A percentile compares a stretch with the other conserved stretches of the same genome.
Evolutionary conservation across 1,140 invertebrate genomes (phyloP).

Genomic region (Apis florea): DNA sequence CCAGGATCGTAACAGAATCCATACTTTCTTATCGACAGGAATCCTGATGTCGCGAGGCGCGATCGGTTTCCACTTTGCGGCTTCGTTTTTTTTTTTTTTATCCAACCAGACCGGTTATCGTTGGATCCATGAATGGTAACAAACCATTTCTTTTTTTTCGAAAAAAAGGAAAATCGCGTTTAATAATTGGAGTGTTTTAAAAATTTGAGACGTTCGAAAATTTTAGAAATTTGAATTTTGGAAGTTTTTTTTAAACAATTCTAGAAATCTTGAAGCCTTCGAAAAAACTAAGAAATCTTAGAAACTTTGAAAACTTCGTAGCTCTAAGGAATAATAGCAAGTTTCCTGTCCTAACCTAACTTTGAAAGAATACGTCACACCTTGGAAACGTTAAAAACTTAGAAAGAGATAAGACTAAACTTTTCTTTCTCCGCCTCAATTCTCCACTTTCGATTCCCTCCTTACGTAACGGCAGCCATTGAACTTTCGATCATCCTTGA

Average conservation of each 20-base stretch:
- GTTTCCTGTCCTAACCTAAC: too few species aligned
- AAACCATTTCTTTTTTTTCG: neutral
- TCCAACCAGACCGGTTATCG: neutral
- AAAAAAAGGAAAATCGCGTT: too few species aligned
- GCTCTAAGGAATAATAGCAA: too few species aligned
- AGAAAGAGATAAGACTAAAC: too few species aligned
- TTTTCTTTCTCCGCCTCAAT: too few species aligned
- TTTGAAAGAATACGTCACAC: too few species aligned
- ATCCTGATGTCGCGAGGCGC: neutral
- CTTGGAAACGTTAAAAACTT: too few species aligned
- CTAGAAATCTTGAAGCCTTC: too few species aligned
- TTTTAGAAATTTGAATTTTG: too few species aligned
- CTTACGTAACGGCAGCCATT: neutral
- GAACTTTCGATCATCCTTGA: neutral
- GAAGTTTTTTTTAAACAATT: too few species aligned
- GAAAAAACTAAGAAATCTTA: neutral
- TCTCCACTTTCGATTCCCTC: too few species aligned
- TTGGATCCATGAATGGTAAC: neutral
- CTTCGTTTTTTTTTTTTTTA: neutral
- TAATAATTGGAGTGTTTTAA: too few species aligned
- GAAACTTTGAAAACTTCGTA: neutral
- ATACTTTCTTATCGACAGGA: neutral
- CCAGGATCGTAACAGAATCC: neutral
- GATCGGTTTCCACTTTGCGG: constrained; percentile 2
- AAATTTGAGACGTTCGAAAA: neutral